These are phyloP conservation scores for Arvicanthis niloticus DNA, from an alignment of 2,113 vertebrate genomes.

Conservation along the genomic window DNA sequence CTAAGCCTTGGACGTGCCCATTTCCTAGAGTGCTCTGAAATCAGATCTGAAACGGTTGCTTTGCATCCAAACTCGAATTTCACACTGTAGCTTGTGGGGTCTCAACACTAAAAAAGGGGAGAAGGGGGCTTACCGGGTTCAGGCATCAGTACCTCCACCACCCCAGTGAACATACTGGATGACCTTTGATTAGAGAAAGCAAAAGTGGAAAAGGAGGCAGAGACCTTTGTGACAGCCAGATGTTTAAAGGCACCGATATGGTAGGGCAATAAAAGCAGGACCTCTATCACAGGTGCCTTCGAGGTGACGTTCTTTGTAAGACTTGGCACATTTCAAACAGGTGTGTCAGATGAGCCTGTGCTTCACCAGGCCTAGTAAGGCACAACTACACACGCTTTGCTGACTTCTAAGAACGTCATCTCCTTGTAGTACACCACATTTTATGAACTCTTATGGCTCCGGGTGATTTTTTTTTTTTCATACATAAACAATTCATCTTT, in stretches of 20 bases:
- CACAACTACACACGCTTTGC: accelerated
- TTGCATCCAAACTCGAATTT: neutral
- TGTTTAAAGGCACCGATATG: constrained; percentile 29
- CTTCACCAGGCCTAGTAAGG: neutral
- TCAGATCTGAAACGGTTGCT: neutral
- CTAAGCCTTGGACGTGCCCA: neutral
- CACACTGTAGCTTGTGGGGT: neutral
- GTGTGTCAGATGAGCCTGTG: accelerated
- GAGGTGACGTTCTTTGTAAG: neutral
- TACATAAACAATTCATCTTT: neutral
- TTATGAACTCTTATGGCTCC: too few species aligned
- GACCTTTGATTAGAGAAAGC: constrained; percentile 72
- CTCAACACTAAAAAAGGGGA: neutral
- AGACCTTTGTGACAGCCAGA: constrained; percentile 13
- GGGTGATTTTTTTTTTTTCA: neutral
- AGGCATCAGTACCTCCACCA: neutral
- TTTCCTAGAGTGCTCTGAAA: constrained; percentile 34
- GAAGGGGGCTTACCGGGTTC: neutral
- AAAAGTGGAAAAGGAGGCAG: constrained; percentile 52
- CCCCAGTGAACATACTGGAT: neutral
- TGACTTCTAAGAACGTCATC: neutral
- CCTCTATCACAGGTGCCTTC: constrained; percentile 6
- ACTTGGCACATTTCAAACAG: neutral
- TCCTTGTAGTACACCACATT: neutral
- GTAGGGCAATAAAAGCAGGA: neutral